Evolutionary conservation across 2,113 vertebrate species (phyloP), one percentile per base, ranked within the genome.

Genomic region (Sporophila hypoxantha): DNA sequence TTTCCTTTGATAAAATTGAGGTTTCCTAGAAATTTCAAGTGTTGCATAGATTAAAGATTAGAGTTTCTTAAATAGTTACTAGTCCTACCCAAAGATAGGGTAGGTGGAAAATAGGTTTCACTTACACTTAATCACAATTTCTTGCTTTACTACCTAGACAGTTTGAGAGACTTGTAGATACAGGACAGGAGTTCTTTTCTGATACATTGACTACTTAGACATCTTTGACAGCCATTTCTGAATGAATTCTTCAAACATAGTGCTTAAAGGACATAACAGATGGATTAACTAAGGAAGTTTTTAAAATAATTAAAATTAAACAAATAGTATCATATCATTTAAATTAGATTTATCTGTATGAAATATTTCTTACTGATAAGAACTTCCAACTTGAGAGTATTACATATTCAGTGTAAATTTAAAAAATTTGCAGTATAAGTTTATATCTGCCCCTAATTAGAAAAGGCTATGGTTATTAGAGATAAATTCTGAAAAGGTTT

Each of bases 301-400:
- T 30, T 88, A 78, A 77, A 91, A 90, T 82, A 82, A 86, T 50
- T 83, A 29, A 85, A 93, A 88, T 83, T 59, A 91, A 95, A 87
- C 12, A 0, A 69, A 81, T 29, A 87, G 3, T 14, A 82, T 88
- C 30, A 19, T 89, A 69, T 39, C 2, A 71, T 80, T 92, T 81
- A 73, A 17, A 73, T 69, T 73, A 83, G 37, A 66, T 89, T 85
- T 67, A 7, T 70, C 55, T 57, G 12, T 42, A 85, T 52, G 16
- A 85, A 90, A 56, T 76, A 88, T 66, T 83, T 91, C 56, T 66
- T 60, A 42, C 14, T 68, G 44, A 70, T 29, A 52, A 80, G 71
- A 57, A 56, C 32, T 65, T 37, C 29, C 57, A 93, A 46, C 29
- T 50, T 92, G 12, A 76, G 29, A 44, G 21, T 49, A 62, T 70